A percentile compares a stretch with the other conserved stretches of the same genome.
phyloP scores from a whole-genome alignment of 2,797 vertebrate species.

The Atherinosoma microstoma region DNA sequence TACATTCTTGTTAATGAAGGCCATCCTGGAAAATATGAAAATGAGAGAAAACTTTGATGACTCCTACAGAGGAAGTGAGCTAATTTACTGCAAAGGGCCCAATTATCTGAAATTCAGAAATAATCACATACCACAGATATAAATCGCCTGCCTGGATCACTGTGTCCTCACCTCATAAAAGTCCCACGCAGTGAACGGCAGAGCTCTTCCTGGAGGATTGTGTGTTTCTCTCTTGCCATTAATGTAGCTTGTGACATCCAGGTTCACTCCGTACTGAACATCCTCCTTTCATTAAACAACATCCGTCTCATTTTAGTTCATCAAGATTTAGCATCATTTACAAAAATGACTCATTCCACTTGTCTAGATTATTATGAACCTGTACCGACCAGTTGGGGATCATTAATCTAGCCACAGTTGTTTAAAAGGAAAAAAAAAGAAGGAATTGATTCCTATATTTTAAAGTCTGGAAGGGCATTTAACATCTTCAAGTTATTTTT shows the following conservation, averaged over 20 bases:
- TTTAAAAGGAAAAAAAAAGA: too few relatives aligned
- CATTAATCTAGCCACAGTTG: too few relatives aligned
- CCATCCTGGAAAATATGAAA: constrained; percentile 10
- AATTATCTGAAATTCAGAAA: constrained; percentile 15
- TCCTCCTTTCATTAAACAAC: constrained; percentile 75
- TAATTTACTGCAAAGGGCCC: constrained; percentile 16
- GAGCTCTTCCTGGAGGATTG: constrained; percentile 90
- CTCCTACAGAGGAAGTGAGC: constrained; percentile 8
- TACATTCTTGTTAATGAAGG: constrained; percentile 29
- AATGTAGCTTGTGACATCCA: constrained; percentile 95
- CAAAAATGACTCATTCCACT: neutral
- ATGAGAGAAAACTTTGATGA: constrained; percentile 26
- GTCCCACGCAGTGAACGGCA: constrained; percentile 92
- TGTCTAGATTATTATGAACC: too few relatives aligned
- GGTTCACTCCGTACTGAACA: constrained; percentile 91
- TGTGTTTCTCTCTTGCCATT: constrained; percentile 90
- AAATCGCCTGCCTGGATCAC: neutral
- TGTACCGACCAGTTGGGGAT: too few relatives aligned
- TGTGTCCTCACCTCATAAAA: constrained; percentile 85
- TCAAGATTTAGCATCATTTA: neutral
- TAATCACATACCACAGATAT: neutral
- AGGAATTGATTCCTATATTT: too few relatives aligned
- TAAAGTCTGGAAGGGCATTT: too few relatives aligned
- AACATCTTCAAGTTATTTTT: neutral
- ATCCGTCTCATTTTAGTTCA: neutral